These are phyloP conservation scores for Rhopilema esculentum DNA, from an alignment of 30 jellyfish, hydroid and myxozoan species.

Conservation along the genomic window DNA sequence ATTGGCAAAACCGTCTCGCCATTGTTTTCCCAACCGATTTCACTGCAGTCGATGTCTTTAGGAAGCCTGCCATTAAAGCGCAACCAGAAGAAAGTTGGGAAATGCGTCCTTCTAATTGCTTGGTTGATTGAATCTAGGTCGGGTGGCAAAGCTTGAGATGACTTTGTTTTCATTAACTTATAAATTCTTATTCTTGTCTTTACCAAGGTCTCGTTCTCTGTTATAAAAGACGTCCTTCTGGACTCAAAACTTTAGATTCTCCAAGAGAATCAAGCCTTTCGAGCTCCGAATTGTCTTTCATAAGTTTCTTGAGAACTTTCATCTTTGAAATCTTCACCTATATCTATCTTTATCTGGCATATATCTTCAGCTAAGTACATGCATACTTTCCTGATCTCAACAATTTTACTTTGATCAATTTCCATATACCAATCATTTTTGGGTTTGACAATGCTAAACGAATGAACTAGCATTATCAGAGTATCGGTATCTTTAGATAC, in stretches of 20 bases:
- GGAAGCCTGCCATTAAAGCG: background rate
- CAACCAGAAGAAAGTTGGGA: conserved; percentile 59
- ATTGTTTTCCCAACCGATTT: conserved; percentile 18
- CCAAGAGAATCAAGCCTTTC: background rate
- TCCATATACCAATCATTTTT: conserved; percentile 22
- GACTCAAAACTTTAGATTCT: conserved; percentile 16
- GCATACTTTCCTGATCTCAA: conserved; percentile 17
- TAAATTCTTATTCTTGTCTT: conserved; percentile 68
- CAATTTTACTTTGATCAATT: background rate
- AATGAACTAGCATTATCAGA: conserved; percentile 8
- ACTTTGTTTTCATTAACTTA: conserved; percentile 50
- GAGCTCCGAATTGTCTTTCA: conserved; percentile 2
- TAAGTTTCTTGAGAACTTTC: conserved; percentile 50
- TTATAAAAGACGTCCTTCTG: conserved; percentile 34
- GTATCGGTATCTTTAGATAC: conserved; percentile 2
- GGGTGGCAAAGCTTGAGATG: conserved; percentile 70
- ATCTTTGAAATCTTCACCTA: conserved; percentile 54
- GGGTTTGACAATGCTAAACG: conserved; percentile 14
- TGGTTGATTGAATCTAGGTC: conserved; percentile 71
- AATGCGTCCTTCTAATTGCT: conserved; percentile 65
- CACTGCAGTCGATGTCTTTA: background rate
- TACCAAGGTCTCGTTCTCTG: conserved; percentile 44
- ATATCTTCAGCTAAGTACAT: background rate
- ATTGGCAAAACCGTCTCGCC: conserved; percentile 14
- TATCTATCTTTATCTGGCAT: conserved; percentile 56